phyloP scores from a whole-genome alignment of 2,888 invertebrate species.

The Acronicta psi region DNA sequence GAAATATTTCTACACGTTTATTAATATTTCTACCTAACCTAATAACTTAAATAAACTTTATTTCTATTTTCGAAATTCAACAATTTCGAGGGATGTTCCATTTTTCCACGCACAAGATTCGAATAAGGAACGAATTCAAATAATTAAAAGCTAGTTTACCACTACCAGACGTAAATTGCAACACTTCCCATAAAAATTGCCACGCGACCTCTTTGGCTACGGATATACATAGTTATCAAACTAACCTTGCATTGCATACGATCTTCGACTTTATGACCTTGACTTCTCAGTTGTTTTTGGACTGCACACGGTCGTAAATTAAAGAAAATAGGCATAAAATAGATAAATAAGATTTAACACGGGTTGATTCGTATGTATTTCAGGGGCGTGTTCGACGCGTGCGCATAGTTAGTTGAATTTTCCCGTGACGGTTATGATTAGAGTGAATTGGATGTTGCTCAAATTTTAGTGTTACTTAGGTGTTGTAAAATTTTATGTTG shows the following conservation, averaged over 20 bases:
- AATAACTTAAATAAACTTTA: background rate
- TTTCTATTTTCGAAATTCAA: background rate
- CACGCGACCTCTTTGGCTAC: slow-evolving; percentile 82
- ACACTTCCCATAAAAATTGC: slow-evolving; percentile 82
- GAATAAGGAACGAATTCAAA: slow-evolving; percentile 28
- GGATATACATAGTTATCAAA: slow-evolving; percentile 58
- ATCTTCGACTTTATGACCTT: slow-evolving; percentile 13
- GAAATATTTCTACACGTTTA: too few species aligned
- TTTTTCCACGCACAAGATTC: background rate
- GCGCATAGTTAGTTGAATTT: slow-evolving; percentile 74
- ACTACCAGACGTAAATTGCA: slow-evolving; percentile 59
- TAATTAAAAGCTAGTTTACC: slow-evolving; percentile 60
- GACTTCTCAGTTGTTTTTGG: background rate
- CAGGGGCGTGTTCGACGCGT: slow-evolving; percentile 81
- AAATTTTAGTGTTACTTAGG: slow-evolving; percentile 29
- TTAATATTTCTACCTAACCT: too few species aligned
- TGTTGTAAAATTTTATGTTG: background rate
- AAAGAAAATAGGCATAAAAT: slow-evolving; percentile 74
- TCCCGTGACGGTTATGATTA: slow-evolving; percentile 81
- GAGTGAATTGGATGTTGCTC: slow-evolving; percentile 49
- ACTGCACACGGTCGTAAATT: background rate
- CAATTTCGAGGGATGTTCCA: background rate
- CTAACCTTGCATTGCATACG: background rate
- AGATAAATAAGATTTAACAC: slow-evolving; percentile 79
- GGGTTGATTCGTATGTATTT: slow-evolving; percentile 77